Base-by-base conservation (phyloP, 37 sponge, comb jelly and placozoan genomes). In the Bolinopsis microptera region DNA sequence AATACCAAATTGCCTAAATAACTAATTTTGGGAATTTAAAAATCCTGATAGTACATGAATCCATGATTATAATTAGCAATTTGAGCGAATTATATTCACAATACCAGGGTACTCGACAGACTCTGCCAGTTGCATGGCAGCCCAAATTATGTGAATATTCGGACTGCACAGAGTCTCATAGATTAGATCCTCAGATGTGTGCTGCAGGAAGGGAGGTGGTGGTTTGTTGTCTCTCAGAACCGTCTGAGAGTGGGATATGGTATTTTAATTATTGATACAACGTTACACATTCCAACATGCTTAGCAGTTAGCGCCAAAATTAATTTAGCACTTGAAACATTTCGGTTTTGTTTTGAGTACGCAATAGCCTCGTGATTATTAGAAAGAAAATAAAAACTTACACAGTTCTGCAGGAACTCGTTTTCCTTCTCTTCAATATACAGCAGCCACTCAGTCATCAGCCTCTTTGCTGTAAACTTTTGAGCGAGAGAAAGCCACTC, bases 161-260 rank as follows among this genome's bases (percentile, higher is more conserved):
- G 75, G 75, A 72, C 75, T 80, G 22, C 82, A 30, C 37, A 80
- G 5, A 16, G 82, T 80, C 37, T 80, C 82, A 22, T 35, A 80
- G 37, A 80, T 35, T 37, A 80, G 82, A 30, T 80, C 82, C 30
- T 80, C 82, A 23, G 82, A 80, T 13, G 82, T 80, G 82, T 80
- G 82, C 9, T 80, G 82, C 1, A 80, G 37, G 37, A 34, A 35
- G 32, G 82, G 82, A 28, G 37, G 37, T 22, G 30, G 31, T 9
- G 82, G 23, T 30, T 21, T 35, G 23, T 34, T 37, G 5, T 33
- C 23, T 22, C 30, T 80, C 23, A 80, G 22, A 32, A 80, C 82
- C 5, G 82, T 80, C 82, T 80, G 82, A 72, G n/a, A 25, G 26
- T 61, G 68, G 68, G 68, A 61, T 9, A 18, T 61, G 68, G 18